These are phyloP conservation scores for Lepilemur ruficaudatus DNA, from an alignment of 2,797 vertebrate genomes.

Conservation along the genomic window DNA sequence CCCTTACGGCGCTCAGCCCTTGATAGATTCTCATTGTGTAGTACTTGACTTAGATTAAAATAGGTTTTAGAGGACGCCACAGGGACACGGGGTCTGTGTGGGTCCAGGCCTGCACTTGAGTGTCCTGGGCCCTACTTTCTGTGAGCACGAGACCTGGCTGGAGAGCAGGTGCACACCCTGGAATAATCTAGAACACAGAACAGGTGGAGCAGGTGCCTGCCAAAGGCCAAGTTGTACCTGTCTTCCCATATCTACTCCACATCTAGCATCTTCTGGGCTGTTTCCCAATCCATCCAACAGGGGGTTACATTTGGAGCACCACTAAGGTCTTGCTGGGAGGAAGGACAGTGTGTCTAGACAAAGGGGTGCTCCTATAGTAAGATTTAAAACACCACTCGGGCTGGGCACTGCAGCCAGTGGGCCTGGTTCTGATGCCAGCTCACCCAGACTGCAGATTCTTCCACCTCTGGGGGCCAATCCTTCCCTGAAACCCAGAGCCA, in stretches of 20 bases:
- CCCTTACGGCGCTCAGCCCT: not conserved
- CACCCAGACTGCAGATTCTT: not conserved
- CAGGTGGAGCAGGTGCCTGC: not conserved
- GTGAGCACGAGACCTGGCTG: not conserved
- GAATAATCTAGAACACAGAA: not conserved
- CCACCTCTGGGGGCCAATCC: not conserved
- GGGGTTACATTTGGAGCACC: not conserved
- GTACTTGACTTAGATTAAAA: not conserved
- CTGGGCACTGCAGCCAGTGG: accelerated
- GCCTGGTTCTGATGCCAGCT: not conserved
- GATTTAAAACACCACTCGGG: not conserved
- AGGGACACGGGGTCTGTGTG: not conserved
- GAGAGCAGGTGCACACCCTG: accelerated
- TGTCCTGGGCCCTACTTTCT: not conserved
- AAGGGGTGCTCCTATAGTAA: not conserved
- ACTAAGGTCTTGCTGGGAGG: not conserved
- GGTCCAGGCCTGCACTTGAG: not conserved
- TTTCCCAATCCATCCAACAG: not conserved
- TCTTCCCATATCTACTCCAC: not conserved
- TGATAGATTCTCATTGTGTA: not conserved
- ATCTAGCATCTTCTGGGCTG: not conserved
- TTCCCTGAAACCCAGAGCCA: not conserved
- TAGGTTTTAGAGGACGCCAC: not conserved
- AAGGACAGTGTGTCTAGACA: not conserved
- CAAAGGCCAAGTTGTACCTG: not conserved